Percentiles rank a stretch among this genome's conserved stretches.
Conservation (phyloP, 1,140 invertebrate species). For the Ceratitis capitata region DNA sequence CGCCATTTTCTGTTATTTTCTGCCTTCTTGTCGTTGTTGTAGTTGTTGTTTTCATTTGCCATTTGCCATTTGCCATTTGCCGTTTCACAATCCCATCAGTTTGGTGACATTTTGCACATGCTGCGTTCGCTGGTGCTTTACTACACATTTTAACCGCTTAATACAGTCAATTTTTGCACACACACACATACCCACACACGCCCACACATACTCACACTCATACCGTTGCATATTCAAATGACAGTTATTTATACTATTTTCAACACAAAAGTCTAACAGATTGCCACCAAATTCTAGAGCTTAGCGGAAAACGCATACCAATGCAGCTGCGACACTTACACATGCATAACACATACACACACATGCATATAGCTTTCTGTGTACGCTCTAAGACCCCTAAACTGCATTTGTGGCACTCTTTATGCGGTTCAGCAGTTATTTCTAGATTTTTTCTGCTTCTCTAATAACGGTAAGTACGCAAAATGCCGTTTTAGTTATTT, state of each 20-base stretch:
- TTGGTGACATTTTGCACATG: neutral
- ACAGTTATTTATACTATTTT: neutral
- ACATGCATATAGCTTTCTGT: too few species aligned
- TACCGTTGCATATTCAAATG: neutral
- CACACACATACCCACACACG: neutral
- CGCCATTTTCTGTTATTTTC: neutral
- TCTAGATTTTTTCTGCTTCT: neutral
- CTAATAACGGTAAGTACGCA: neutral
- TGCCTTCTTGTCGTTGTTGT: neutral
- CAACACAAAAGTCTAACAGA: neutral
- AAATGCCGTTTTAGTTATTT: too few species aligned
- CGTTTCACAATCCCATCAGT: too few species aligned
- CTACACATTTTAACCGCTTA: neutral
- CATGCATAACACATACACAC: neutral
- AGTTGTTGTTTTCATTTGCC: neutral
- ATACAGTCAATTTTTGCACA: neutral
- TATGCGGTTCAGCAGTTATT: too few species aligned
- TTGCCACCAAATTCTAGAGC: neutral
- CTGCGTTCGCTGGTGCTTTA: neutral
- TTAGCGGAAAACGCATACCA: neutral
- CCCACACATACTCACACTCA: neutral
- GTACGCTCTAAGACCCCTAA: too few species aligned
- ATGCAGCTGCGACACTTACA: too few species aligned
- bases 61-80: neutral
- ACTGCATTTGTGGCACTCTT: too few species aligned